Evolutionary conservation across 2,113 vertebrate genomes (phyloP).

Genomic region (Takifugu flavidus): DNA sequence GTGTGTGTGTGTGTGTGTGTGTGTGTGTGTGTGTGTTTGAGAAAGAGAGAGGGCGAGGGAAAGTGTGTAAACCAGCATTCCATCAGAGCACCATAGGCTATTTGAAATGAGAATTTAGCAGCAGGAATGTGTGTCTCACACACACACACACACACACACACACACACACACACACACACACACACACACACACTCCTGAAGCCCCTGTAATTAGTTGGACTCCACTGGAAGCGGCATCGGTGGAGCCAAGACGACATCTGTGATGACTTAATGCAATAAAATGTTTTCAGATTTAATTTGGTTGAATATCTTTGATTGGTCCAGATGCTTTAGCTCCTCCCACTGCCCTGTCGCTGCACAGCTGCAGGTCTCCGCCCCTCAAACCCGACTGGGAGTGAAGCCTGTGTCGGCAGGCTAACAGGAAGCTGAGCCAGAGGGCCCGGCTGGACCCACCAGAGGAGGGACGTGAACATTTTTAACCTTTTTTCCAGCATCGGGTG

Average conservation of each 20-base stretch:
- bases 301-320: constrained; percentile 16
- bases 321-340: neutral
- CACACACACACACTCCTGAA: constrained; percentile 34
- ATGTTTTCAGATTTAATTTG: constrained; percentile 33
- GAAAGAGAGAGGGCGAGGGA: too few relatives aligned
- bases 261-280: constrained; percentile 60
- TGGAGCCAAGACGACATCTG: constrained; percentile 15
- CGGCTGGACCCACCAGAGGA: too few relatives aligned
- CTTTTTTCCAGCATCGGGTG: too few relatives aligned
- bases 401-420: too few relatives aligned
- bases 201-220: constrained; percentile 73
- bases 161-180: neutral
- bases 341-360: too few relatives aligned
- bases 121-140: constrained; percentile 6
- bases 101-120: constrained; percentile 2
- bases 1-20: constrained; percentile 57
- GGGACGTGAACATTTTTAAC: too few relatives aligned
- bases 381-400: too few relatives aligned
- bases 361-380: too few relatives aligned
- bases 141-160: constrained; percentile 13
- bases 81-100: constrained; percentile 1
- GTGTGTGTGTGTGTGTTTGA: constrained; percentile 44
- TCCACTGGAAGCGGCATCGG: constrained; percentile 59
- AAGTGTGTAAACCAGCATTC: constrained; percentile 26
- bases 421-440: too few relatives aligned